Conservation (phyloP, 1,140 invertebrate genomes). For the Ceratina japonica region DNA sequence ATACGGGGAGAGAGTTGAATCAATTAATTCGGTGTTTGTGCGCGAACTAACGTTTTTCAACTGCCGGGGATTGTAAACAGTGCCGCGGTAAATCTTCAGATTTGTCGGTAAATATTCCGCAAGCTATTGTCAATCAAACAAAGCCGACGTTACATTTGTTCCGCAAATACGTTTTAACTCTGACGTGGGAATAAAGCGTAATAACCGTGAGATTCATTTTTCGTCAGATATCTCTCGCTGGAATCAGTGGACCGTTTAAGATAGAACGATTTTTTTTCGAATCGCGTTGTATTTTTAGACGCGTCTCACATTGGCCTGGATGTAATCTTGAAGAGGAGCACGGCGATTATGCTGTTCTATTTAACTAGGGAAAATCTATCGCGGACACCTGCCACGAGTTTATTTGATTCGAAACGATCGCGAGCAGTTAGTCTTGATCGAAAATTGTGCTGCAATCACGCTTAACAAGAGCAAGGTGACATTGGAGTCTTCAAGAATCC, state of each 20-base stretch:
- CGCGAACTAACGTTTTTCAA: background rate
- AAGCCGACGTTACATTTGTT: background rate
- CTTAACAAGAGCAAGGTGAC: slow-evolving; percentile 17
- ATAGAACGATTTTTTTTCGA: background rate
- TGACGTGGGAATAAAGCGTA: too few relatives aligned
- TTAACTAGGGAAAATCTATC: slow-evolving; percentile 4
- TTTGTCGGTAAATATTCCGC: background rate
- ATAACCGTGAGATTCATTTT: too few relatives aligned
- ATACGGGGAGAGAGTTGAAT: background rate
- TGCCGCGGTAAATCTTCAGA: background rate
- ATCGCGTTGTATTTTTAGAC: background rate
- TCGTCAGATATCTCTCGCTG: background rate
- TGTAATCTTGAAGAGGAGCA: background rate
- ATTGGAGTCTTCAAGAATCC: background rate
- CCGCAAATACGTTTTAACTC: background rate
- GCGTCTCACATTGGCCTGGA: background rate
- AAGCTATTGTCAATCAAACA: background rate
- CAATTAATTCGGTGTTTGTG: background rate
- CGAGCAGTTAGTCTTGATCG: background rate
- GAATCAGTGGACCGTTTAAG: background rate
- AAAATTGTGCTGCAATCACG: background rate
- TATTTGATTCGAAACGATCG: background rate
- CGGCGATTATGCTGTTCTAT: background rate
- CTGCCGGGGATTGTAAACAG: background rate
- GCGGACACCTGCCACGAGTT: slow-evolving; percentile 6